Evolutionary conservation across 2,113 vertebrate genomes (phyloP), one percentile per base, ranked within the genome.

Genomic region (Lota lota): DNA sequence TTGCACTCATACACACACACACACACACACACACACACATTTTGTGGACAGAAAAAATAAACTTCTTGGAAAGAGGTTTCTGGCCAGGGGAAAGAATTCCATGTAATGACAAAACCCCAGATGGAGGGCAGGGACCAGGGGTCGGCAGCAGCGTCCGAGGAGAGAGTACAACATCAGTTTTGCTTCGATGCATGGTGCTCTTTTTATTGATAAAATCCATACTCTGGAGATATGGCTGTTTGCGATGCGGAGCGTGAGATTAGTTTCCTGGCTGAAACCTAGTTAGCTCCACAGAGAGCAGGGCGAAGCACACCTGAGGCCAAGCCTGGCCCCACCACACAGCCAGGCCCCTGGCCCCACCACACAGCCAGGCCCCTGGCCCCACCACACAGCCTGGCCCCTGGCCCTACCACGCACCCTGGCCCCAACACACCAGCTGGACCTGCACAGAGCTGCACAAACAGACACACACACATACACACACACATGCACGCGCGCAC

Each of bases 191-290:
- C 80, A 61, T 28, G 61, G 78, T 61, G 74, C 75, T 77, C 71
- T 63, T 66, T 77, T 60, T 86, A 88, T 88, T 88, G 84, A 88
- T 85, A 87, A 77, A 85, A 90, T 83, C 83, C 83, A 78, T 70
- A 83, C 83, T 87, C 79, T 84, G 75, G 74, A 86, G 85, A 85
- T 79, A 79, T 59, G 60, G 72, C 75, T 79, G 81, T 81, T 77
- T 84, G 84, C 72, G 73, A 85, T 78, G 73, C 77, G 66, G 80
- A 84, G 86, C 77, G 67, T 85, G 80, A 87, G 84, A 88, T 90
- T 85, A 88, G 80, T 87, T 88, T 88, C 87, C 83, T 78, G 82
- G 83, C 84, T 85, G 83, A 70, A 88, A 83, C 88, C 80, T 65
- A 75, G 78, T 90, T 87, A 81, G 88, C 85, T 85, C 85, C 85